Base-by-base conservation (phyloP, 2,888 invertebrate genomes). In the Trisateles emortualis region DNA sequence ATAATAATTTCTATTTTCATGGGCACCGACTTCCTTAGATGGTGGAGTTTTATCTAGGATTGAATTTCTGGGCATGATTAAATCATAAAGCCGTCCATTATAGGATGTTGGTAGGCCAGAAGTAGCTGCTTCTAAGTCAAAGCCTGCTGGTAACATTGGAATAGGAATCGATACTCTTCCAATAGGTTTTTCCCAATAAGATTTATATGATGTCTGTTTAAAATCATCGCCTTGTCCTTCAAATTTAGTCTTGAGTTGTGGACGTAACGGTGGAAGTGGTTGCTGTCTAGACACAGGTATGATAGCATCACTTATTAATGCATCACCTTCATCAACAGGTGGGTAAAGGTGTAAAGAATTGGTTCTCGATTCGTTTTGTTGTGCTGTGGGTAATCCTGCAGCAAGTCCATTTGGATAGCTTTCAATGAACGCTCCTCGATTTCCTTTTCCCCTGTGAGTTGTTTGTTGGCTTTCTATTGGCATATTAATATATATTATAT, bases 141-240 rank as follows among this genome's bases (percentile, higher is more conserved):
- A 84, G 9, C 88, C 90, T 62, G 79, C 81, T 1, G 92, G 92
- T 38, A 92, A 61, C 88, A 88, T 87, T 1, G 92, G 90, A 0
- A 78, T 71, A 8, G 84, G 72, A 69, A 92, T 91, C 52, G 55
- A 74, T 1, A 74, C 70, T 42, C 58, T 40, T 1, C 86, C 90
- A 3, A 91, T 64, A n/a, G 72, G 73, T 60, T 78, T 79, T 51
- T 79, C 88, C 90, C 90, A 92, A 53, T 90, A 90, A 0, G 90
- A 90, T 6, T 74, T 14, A 52, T 88, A 92, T 0, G 76, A 30
- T 0, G 91, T 89, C 4, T 86, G 77, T 65, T 87, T 91, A 0
- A 91, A 64, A 51, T 92, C 90, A 2, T 81, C 79, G 6, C 85
- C 82, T 0, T 92, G 64, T 3, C 60, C 72, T 78, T 86, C 79